A percentile compares a stretch with the other conserved stretches of the same genome.
phyloP scores from a whole-genome alignment of 2,888 invertebrate species.

The Colletes collaris region DNA sequence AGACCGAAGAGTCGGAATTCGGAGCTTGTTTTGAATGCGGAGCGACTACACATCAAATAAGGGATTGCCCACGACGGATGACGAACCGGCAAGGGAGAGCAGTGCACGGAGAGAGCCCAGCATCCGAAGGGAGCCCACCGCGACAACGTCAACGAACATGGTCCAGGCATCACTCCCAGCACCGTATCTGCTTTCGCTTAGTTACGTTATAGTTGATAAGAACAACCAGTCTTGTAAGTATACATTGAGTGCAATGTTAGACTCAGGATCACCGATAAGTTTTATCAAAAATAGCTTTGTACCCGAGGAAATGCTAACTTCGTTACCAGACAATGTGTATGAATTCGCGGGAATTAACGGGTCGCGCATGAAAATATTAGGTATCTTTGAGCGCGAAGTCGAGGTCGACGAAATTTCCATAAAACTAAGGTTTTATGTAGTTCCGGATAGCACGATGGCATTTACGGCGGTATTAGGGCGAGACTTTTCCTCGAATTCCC shows the following conservation, averaged over 20 bases:
- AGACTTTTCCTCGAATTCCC: too few relatives aligned
- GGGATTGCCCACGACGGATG: too few relatives aligned
- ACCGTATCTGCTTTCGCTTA: slow-evolving; percentile 4
- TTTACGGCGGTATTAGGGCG: too few relatives aligned
- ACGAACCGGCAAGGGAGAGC: too few relatives aligned
- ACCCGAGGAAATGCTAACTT: neutral
- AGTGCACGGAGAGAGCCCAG: too few relatives aligned
- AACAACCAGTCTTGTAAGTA: neutral
- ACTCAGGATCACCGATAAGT: slow-evolving; percentile 23
- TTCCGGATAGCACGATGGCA: too few relatives aligned
- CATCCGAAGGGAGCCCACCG: neutral
- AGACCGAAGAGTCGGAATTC: too few relatives aligned
- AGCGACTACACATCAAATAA: too few relatives aligned
- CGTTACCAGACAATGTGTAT: too few relatives aligned
- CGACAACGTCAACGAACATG: neutral
- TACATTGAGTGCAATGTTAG: neutral
- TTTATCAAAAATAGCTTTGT: slow-evolving; percentile 5
- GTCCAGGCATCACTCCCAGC: neutral
- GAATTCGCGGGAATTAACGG: slow-evolving; percentile 7
- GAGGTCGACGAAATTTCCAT: too few relatives aligned
- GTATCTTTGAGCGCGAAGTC: neutral
- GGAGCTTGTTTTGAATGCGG: too few relatives aligned
- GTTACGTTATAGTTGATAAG: neutral
- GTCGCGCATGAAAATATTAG: neutral
- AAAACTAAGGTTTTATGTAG: too few relatives aligned